These are phyloP conservation scores for Herpetotheres cachinnans DNA, from an alignment of 2,113 vertebrate species.

Conservation along the genomic window DNA sequence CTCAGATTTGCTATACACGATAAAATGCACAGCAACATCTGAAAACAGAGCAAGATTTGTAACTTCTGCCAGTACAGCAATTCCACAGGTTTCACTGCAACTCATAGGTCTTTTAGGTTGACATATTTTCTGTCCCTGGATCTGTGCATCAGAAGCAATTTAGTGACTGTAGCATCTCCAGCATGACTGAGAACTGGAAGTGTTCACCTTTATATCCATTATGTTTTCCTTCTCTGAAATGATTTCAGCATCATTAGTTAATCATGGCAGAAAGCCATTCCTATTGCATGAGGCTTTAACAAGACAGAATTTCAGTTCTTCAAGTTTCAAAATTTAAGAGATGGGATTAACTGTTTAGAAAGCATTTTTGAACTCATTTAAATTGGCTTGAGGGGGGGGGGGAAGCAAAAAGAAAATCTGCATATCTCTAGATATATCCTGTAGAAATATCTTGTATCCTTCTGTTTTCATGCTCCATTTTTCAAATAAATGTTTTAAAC, in stretches of 20 bases:
- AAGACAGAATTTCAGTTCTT: neutral
- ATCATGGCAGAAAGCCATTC: neutral
- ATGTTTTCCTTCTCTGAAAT: neutral
- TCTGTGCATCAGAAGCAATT: neutral
- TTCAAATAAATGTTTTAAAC: neutral
- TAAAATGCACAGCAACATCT: neutral
- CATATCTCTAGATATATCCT: neutral
- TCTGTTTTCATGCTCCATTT: neutral
- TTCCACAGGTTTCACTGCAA: neutral
- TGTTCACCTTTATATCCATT: neutral
- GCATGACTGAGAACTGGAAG: neutral
- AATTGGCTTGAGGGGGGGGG: neutral
- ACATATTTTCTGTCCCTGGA: neutral
- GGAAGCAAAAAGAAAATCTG: neutral
- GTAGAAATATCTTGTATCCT: neutral
- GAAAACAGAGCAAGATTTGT: neutral
- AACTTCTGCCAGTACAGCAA: neutral
- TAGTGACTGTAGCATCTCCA: neutral
- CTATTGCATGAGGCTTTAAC: neutral
- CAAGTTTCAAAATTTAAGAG: neutral
- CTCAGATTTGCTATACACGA: neutral
- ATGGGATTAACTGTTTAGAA: neutral
- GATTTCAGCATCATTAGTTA: neutral
- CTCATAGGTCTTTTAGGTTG: neutral
- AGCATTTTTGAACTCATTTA: neutral